Evolutionary conservation across 1,140 invertebrate genomes (phyloP), one percentile per base, ranked within the genome.

Genomic region (Euwallacea similis): DNA sequence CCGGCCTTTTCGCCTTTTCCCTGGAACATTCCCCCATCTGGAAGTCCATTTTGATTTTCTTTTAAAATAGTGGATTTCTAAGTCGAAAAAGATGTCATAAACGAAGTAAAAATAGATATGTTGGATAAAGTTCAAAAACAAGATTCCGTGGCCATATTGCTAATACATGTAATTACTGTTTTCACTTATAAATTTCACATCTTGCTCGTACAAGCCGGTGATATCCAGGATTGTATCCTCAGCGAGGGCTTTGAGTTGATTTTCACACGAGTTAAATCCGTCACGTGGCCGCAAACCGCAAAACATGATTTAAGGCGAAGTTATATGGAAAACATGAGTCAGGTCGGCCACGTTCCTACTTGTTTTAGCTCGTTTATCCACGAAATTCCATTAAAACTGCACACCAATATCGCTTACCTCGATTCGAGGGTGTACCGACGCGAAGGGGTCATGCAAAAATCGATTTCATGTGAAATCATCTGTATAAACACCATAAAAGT

Each of bases 61-160:
- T 74, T 75, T 74, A 50, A 68, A 46, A 72, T 62, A 62, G 61
- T 56, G 42, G 63, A 72, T 58, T 56, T 59, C 58, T 55, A 21
- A 44, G 58, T 72, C 62, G 43, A 61, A 66, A 71, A 72, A 72
- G 58, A 16, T 72, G 71, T 71, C 69, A 74, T 63, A 78, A 77
- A 79, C 73, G 73, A 63, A 74, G 67, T 78, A 78, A 80, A 81
- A 81, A 81, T 81, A 81, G 80, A 76, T n/a, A 21, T 75, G 73
- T 80, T 80, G 79, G 75, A 77, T 79, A 79, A 81, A 73, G 77
- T 69, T 75, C 76, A 78, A 79, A 81, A 81, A 80, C 79, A 81
- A 79, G 76, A 80, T 79, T 77, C 75, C 54, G 74, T 61, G 71
- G 33, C 65, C 75, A 74, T 76, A 71, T 77, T 77, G 65, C 59